Evolutionary conservation across 2,113 vertebrate genomes (phyloP).

Genomic region (Colaptes auratus): DNA sequence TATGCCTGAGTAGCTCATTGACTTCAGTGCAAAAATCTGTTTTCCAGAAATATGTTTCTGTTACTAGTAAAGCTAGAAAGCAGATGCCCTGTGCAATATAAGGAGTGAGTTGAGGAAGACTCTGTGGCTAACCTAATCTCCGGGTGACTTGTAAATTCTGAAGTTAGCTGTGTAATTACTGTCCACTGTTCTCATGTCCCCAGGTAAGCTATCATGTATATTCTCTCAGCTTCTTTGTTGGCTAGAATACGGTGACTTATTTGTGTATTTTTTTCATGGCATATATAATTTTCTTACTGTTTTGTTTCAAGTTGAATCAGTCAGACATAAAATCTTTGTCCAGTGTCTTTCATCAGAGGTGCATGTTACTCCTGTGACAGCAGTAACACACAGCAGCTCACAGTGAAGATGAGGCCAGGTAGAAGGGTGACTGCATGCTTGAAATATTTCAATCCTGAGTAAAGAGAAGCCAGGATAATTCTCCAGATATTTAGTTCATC

Average conservation of each 20-base stretch:
- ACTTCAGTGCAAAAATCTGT: background rate
- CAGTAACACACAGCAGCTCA: background rate
- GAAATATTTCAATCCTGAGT: background rate
- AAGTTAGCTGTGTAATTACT: background rate
- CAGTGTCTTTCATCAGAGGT: background rate
- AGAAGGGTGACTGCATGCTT: background rate
- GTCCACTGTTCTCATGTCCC: background rate
- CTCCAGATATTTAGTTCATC: background rate
- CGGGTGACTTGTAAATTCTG: background rate
- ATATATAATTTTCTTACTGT: background rate
- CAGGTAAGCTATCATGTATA: background rate
- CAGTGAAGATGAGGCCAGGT: background rate
- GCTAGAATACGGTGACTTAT: background rate
- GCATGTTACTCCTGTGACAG: accelerated
- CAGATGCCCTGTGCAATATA: background rate
- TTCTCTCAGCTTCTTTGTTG: background rate
- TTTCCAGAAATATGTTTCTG: background rate
- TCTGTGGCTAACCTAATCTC: background rate
- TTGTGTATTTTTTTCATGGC: background rate
- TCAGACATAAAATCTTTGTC: background rate
- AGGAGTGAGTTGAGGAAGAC: background rate
- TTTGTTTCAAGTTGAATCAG: background rate
- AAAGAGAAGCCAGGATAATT: background rate
- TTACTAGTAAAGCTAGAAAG: background rate
- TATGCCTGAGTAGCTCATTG: background rate